Evolutionary conservation across 37 sponge, comb jelly and placozoan genomes (phyloP).

Genomic region (Ephydatia muelleri): DNA sequence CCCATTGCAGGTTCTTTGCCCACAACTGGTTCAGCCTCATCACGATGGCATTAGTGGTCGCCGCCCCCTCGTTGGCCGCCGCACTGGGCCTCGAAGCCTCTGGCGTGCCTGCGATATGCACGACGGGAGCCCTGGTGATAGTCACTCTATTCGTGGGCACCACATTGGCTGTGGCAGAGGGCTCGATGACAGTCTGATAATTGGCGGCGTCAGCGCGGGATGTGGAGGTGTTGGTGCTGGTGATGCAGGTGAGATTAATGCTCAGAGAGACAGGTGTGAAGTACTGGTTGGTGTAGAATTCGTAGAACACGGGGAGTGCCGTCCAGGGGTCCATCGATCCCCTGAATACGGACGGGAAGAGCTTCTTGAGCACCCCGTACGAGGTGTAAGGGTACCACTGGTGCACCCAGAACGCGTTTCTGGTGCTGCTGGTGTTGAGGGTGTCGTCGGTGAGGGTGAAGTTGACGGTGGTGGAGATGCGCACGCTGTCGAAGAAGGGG

Average conservation of each 20-base stretch:
- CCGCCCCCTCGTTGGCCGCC: not conserved
- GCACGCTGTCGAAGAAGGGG: not conserved
- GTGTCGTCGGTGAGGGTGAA: not conserved
- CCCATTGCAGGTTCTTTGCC: not conserved
- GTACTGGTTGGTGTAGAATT: not conserved
- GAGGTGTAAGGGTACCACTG: constrained; percentile 1
- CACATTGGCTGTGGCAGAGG: too few species aligned
- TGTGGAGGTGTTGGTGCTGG: not conserved
- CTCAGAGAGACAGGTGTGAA: not conserved
- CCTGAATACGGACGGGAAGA: not conserved
- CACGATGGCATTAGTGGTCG: not conserved
- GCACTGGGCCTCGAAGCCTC: too few species aligned
- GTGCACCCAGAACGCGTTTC: not conserved
- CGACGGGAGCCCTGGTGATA: not conserved
- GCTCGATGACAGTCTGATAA: too few species aligned
- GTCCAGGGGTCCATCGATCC: not conserved
- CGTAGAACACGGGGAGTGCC: not conserved
- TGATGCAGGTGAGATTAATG: not conserved
- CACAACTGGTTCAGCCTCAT: not conserved
- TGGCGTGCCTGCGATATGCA: not conserved
- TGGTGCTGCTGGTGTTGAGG: not conserved
- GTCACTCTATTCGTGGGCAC: too few species aligned
- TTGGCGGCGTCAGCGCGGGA: not conserved
- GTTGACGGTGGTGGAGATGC: not conserved
- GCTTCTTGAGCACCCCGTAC: not conserved